Conservation (phyloP, 2,888 invertebrate species). For the Esperia sulphurella region DNA sequence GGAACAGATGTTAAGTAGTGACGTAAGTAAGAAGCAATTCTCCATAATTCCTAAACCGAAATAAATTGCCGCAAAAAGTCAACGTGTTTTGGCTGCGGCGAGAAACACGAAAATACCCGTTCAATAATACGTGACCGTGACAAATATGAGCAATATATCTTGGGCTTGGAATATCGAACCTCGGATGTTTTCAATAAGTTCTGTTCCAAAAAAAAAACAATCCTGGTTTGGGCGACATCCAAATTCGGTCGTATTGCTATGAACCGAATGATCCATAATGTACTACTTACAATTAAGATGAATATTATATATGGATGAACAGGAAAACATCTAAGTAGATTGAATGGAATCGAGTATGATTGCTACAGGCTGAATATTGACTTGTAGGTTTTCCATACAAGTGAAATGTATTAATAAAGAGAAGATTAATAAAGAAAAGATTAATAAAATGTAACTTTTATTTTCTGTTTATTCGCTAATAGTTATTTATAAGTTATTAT, state of each 20-base stretch:
- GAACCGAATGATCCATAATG: too few relatives aligned
- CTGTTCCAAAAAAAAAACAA: slow-evolving; percentile 39
- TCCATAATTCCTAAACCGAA: background rate
- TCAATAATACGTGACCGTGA: slow-evolving; percentile 24
- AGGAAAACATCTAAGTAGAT: too few relatives aligned
- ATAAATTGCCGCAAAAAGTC: background rate
- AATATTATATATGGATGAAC: slow-evolving; percentile 1
- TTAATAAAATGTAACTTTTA: too few relatives aligned
- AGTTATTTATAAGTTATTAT: too few relatives aligned
- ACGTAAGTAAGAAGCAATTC: background rate
- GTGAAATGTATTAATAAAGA: too few relatives aligned
- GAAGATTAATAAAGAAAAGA: too few relatives aligned
- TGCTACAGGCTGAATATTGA: too few relatives aligned
- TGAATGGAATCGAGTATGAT: too few relatives aligned
- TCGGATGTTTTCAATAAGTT: slow-evolving; percentile 36
- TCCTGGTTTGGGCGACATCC: slow-evolving; percentile 40
- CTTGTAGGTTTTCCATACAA: too few relatives aligned
- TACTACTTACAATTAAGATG: too few relatives aligned
- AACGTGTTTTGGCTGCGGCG: background rate
- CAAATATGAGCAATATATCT: slow-evolving; percentile 35
- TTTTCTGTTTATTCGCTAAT: too few relatives aligned
- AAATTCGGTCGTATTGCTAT: slow-evolving; percentile 34
- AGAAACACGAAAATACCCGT: slow-evolving; percentile 4
- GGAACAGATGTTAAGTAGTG: too few relatives aligned
- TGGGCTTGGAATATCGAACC: slow-evolving; percentile 14